phyloP scores from a whole-genome alignment of 2,113 vertebrate genomes.

The Anoura caudifer region DNA sequence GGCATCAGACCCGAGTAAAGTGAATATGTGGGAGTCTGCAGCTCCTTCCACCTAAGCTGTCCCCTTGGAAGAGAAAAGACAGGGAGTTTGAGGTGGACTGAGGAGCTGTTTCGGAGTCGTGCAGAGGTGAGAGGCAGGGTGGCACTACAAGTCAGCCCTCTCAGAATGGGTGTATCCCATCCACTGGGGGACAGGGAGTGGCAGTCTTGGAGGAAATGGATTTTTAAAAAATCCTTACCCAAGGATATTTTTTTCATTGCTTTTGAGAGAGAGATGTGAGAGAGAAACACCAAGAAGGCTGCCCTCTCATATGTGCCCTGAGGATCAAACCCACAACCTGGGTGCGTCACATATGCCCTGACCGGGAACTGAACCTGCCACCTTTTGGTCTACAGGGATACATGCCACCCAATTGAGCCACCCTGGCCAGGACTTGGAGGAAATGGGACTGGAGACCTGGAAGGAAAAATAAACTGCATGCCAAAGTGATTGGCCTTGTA shows the following conservation, averaged over 20 bases:
- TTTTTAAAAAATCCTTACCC: no score
- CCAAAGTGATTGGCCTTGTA: neutral
- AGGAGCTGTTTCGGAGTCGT: neutral
- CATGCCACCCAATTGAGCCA: no score
- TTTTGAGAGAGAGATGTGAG: no score
- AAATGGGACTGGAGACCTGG: neutral
- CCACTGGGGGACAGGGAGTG: neutral
- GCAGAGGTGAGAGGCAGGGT: neutral
- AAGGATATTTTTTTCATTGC: no score
- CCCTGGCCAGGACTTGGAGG: neutral
- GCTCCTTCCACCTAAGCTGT: neutral
- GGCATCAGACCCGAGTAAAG: neutral
- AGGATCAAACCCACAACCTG: no score
- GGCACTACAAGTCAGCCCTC: neutral
- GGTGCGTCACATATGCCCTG: no score
- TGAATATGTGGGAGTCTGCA: neutral
- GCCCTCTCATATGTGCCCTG: no score
- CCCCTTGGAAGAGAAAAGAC: neutral
- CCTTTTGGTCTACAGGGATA: no score
- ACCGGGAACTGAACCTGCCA: no score
- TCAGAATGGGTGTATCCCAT: neutral
- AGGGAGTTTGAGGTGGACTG: neutral
- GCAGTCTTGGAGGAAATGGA: neutral
- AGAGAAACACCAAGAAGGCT: no score
- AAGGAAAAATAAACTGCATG: neutral